Base-by-base conservation (phyloP, 2,888 invertebrate species). In the Apantesis nais region DNA sequence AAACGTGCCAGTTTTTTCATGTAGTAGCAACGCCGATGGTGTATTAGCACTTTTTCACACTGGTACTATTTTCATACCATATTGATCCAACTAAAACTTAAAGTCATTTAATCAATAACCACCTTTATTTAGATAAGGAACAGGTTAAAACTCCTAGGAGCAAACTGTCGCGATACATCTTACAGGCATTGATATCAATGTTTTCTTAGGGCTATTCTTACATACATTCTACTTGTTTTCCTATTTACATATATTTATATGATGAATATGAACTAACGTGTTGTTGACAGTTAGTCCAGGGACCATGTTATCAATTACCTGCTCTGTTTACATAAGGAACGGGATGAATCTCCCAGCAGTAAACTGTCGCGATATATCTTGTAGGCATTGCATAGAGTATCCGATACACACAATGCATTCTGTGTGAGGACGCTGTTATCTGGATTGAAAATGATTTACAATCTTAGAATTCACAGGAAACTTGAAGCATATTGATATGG, bases 1-100 rank as follows among this genome's bases (percentile, higher is more conserved):
- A 79, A 79, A 70, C 73, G 62, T 64, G 52, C 62, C 58, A 65
- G 66, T 71, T 71, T 76, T 74, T 72, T 70, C 62, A 75, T 80
- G 73, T 76, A 69, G 75, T 73, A 74, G 77, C 60, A 73, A 79
- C 64, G 29, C n/a, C 75, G 77, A 72, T 71, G 66, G 74, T 73
- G 74, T 68, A 64, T 74, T 78, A 73, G 66, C 62, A 71, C 34
- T 67, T 52, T 62, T 60, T 39, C 68, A 79, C 60, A 75, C 67
- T 73, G 29, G 68, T 74, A 74, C 66, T 55, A 19, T 64, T 60
- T 60, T 58, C 19, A 11, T 11, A 12, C 14, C 29, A 29, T 0
- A 16, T 63, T 63, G 2, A 37, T 37, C n/a, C 31, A 14, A 9
- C 19, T 62, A 22, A 37, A 34, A n/a, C n/a, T 7, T 7, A 29